Conservation (phyloP, 2,888 invertebrate species). For the Nymphalis c-album region DNA sequence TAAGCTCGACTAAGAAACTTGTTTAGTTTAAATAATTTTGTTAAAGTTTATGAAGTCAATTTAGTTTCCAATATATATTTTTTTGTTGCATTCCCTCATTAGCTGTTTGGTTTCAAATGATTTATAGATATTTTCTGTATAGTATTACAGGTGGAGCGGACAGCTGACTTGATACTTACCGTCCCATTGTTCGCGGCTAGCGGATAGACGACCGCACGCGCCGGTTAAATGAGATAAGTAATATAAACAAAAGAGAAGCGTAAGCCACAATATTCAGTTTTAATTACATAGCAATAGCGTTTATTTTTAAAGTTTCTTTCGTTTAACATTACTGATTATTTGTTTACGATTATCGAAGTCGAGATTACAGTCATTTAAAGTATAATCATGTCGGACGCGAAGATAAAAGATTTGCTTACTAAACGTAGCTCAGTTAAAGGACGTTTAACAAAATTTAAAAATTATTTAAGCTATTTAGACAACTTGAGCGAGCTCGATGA, state of each 20-base stretch:
- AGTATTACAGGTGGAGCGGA: not conserved
- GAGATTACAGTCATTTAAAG: not conserved
- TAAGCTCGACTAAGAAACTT: too few relatives aligned
- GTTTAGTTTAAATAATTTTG: too few relatives aligned
- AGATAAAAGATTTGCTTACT: not conserved
- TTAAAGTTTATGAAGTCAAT: too few relatives aligned
- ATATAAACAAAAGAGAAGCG: not conserved
- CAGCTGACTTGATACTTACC: not conserved
- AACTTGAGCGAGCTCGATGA: not conserved
- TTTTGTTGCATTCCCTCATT: not conserved
- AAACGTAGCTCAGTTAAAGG: constrained; percentile 17
- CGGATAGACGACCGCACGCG: not conserved
- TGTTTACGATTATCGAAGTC: not conserved
- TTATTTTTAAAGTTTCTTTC: not conserved
- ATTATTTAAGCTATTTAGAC: constrained; percentile 9
- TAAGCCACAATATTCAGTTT: not conserved
- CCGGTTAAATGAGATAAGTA: not conserved
- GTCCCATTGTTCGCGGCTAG: not conserved
- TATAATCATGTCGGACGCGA: not conserved
- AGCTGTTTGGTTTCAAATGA: too few relatives aligned
- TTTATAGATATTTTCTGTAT: too few relatives aligned
- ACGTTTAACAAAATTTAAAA: constrained; percentile 21
- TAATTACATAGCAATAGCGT: not conserved
- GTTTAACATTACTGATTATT: not conserved
- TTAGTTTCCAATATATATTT: too few relatives aligned